phyloP scores from a whole-genome alignment of 2,888 invertebrate species.

The Gandaritis pyraliata region DNA sequence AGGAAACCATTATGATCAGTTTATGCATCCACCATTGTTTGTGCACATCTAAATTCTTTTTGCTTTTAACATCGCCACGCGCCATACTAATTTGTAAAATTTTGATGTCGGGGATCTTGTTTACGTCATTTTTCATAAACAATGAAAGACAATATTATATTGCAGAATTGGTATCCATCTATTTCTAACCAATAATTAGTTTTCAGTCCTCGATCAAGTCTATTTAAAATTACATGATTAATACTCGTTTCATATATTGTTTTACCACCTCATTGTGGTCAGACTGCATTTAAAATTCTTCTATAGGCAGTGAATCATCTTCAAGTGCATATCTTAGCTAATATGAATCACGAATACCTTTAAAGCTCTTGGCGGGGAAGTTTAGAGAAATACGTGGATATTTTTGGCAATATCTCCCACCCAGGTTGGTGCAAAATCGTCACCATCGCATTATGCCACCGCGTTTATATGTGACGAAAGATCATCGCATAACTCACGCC shows the following conservation, averaged over 20 bases:
- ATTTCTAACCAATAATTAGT: constrained; percentile 11
- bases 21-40: constrained; percentile 43
- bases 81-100: constrained; percentile 25
- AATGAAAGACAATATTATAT: constrained; percentile 4
- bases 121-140: constrained; percentile 19
- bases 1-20: constrained; percentile 39
- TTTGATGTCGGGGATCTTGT: neutral
- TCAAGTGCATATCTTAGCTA: constrained; percentile 43
- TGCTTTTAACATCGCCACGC: constrained; percentile 11
- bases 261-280: constrained; percentile 17
- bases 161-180: neutral
- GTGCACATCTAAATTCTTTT: constrained; percentile 35
- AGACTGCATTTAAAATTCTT: constrained; percentile 28
- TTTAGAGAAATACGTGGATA: constrained; percentile 48
- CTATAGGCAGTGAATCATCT: constrained; percentile 45
- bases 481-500: constrained; percentile 13
- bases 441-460: constrained; percentile 48
- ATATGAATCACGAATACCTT: constrained; percentile 53
- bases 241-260: neutral
- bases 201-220: neutral
- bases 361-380: constrained; percentile 41
- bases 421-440: constrained; percentile 62
- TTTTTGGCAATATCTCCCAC: constrained; percentile 75
- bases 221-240: neutral
- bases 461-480: constrained; percentile 33